Conservation (phyloP, 2,888 invertebrate genomes). For the Hoplodrina ambigua region DNA sequence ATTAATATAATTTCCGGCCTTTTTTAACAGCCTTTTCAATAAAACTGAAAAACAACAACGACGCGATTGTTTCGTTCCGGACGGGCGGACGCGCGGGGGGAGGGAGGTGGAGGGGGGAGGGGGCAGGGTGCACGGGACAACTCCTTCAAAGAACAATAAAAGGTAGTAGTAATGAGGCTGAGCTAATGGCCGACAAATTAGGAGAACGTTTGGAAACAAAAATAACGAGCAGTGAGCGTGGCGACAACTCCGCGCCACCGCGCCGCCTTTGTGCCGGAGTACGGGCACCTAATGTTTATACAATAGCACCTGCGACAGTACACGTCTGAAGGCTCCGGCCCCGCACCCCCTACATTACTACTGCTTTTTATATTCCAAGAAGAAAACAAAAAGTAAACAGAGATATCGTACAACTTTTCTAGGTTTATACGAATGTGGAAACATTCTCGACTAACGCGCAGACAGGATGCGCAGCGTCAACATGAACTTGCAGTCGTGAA, state of each 20-base stretch:
- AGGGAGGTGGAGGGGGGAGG: neutral
- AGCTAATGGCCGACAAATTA: conserved; percentile 63
- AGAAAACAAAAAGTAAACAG: no score
- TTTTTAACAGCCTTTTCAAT: conserved; percentile 49
- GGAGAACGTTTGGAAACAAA: conserved; percentile 59
- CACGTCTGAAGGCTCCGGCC: neutral
- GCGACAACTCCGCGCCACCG: neutral
- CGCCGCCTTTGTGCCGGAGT: conserved; percentile 24
- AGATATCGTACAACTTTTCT: no score
- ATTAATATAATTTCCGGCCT: conserved; percentile 53
- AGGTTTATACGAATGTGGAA: no score
- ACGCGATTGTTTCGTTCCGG: conserved; percentile 26
- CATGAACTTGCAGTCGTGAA: no score
- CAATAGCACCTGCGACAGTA: conserved; percentile 37
- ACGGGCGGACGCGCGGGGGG: neutral
- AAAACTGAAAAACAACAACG: conserved; percentile 35
- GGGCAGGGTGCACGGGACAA: conserved; percentile 33
- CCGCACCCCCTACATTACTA: neutral
- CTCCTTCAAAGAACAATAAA: conserved; percentile 61
- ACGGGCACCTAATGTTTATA: conserved; percentile 31
- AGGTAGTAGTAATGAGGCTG: conserved; percentile 60
- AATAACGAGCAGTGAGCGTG: conserved; percentile 49
- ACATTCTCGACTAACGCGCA: no score
- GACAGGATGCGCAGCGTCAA: no score
- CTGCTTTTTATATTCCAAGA: no score